These are phyloP conservation scores for Poeciliopsis turrubarensis DNA, from an alignment of 2,113 vertebrate genomes.

Conservation along the genomic window DNA sequence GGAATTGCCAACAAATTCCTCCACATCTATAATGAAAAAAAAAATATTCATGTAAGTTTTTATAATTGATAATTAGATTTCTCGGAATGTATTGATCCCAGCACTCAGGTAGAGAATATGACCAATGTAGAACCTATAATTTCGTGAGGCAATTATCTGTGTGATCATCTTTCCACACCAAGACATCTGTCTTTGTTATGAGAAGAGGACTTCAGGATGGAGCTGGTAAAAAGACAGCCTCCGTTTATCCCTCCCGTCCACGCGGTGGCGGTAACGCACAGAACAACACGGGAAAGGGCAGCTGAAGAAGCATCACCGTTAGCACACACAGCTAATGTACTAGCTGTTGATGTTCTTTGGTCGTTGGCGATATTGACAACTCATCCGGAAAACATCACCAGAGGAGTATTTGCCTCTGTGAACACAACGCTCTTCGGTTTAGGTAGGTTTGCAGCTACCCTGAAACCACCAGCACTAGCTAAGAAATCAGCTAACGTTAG, in stretches of 20 bases:
- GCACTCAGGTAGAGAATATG: neutral
- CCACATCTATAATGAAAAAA: neutral
- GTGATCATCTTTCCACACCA: too few species aligned
- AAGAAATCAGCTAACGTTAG: constrained; percentile 8
- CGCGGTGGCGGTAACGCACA: constrained; percentile 12
- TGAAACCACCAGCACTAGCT: neutral
- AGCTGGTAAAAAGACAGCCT: neutral
- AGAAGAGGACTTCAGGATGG: neutral
- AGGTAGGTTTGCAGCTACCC: constrained; percentile 41
- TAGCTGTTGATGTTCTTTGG: constrained; percentile 5
- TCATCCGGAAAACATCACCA: constrained; percentile 7
- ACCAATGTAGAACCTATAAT: neutral
- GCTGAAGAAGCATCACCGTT: constrained; percentile 16
- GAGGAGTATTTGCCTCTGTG: neutral
- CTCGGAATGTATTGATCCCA: neutral
- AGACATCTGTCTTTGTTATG: too few species aligned
- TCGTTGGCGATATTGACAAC: neutral
- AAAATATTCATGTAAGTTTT: neutral
- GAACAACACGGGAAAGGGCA: neutral
- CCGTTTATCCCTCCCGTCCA: constrained; percentile 19
- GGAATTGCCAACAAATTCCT: too few species aligned
- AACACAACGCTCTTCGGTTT: neutral
- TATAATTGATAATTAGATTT: neutral
- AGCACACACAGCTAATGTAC: constrained; percentile 47
- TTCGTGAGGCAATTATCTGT: neutral